These are phyloP conservation scores for Drosophila parthenogenetica DNA, from an alignment of 2,888 invertebrate species.

Conservation along the genomic window DNA sequence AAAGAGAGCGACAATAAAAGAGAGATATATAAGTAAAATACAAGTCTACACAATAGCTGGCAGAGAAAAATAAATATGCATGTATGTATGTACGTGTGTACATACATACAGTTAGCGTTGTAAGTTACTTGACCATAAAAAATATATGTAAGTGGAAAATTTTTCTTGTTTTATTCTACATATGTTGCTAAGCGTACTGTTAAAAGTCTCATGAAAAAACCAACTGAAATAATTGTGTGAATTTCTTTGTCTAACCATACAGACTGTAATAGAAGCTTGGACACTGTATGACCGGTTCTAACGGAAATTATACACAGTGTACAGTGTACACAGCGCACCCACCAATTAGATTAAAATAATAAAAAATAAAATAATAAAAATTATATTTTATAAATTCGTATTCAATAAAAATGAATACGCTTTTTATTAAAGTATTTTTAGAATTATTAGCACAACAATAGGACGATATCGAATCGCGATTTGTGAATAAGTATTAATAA, in stretches of 20 bases:
- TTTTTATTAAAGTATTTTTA: conserved; percentile 51
- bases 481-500: conserved; percentile 49
- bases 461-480: conserved; percentile 46
- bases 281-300: conserved; percentile 9
- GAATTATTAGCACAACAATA: conserved; percentile 29
- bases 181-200: no score
- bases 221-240: no score
- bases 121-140: no score
- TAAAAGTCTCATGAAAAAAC: no score
- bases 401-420: conserved; percentile 67
- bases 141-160: no score
- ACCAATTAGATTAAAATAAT: conserved; percentile 10
- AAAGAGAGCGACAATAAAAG: not conserved
- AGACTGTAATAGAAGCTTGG: not conserved
- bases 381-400: conserved; percentile 39
- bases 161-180: no score
- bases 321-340: conserved; percentile 3
- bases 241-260: no score
- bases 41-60: conserved; percentile 11
- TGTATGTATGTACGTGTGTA: no score
- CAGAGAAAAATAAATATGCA: no score
- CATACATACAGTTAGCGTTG: no score
- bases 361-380: not conserved
- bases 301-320: not conserved
- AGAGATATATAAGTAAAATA: not conserved